Base-by-base conservation (phyloP, 2,797 vertebrate genomes). In the Neopelma chrysocephalum region DNA sequence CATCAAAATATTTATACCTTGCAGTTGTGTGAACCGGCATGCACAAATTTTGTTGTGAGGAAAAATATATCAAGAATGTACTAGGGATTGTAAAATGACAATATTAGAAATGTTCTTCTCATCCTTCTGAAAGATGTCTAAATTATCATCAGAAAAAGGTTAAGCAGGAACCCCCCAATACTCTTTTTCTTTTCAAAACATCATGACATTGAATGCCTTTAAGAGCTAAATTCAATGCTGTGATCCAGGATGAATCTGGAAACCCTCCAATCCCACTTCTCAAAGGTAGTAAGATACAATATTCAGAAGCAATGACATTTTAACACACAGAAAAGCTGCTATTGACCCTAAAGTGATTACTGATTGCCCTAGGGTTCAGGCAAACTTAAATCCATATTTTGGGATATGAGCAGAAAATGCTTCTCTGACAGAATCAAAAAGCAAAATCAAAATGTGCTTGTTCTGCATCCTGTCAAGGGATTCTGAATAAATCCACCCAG, bases 401-500 rank as follows among this genome's bases (percentile, higher is more conserved):
- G 61, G 58, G n/a, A 72, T 48, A 83, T 22, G 12, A 86, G 26
- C 14, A 78, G 54, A 81, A 94, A 90, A 78, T 16, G 26, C 34
- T 90, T 87, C 47, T 88, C 29, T 57, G 56, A 84, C 36, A 76
- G 58, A 93, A 84, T 42, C 58, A 86, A 64, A 93, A 85, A 65
- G 15, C 38, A 88, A 94, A 94, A 90, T 50, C 43, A 89, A 94
- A 96, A 88, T 54, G 26, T 47, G 36, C 45, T 95, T 69, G 54
- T 58, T 89, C 45, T 90, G 51, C 65, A 64, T 73, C 45, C 29
- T 90, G 43, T 86, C 58, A 31, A 66, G 66, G 62, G 82, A 94
- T 88, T 79, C 85, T 60, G 76, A 90, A 93, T 82, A 96, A 95
- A 94, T 85, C 71, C 61, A 58, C 38, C 13, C 32, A 66, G 62